Evolutionary conservation across 2,113 vertebrate species (phyloP).

Genomic region (Plotosus lineatus): DNA sequence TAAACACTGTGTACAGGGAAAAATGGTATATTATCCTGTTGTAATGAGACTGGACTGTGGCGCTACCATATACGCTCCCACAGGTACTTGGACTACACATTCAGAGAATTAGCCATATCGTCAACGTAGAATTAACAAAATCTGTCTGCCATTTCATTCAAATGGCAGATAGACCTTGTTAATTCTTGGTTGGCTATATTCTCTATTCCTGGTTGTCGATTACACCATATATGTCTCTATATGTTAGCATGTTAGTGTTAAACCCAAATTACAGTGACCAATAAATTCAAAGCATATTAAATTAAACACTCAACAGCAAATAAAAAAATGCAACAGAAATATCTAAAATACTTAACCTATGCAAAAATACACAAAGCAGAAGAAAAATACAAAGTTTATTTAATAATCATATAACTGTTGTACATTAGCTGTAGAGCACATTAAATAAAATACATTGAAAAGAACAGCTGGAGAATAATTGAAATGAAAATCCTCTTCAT

Average conservation of each 20-base stretch:
- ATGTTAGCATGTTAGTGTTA: not conserved
- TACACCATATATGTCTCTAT: not conserved
- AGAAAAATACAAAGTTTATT: not conserved
- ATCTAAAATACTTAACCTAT: not conserved
- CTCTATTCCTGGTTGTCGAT: not conserved
- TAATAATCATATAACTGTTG: not conserved
- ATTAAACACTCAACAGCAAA: not conserved
- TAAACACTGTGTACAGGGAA: conserved; percentile 81
- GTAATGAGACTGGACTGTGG: conserved; percentile 81
- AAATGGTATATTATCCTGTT: conserved; percentile 80
- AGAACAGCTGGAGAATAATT: not conserved
- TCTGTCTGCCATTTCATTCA: no score
- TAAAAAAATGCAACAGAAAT: not conserved
- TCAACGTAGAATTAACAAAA: no score
- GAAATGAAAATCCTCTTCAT: no score
- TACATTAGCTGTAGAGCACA: not conserved
- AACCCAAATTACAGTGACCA: not conserved
- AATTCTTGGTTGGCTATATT: no score
- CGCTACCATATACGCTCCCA: conserved; percentile 70
- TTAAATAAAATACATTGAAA: not conserved
- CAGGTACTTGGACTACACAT: conserved; percentile 23
- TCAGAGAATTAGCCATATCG: not conserved
- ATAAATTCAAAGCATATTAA: not conserved
- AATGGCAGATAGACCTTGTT: no score
- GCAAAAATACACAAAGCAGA: no score